Conservation (phyloP, 2,888 invertebrate species). For the Hirtodrosophila duncani region DNA sequence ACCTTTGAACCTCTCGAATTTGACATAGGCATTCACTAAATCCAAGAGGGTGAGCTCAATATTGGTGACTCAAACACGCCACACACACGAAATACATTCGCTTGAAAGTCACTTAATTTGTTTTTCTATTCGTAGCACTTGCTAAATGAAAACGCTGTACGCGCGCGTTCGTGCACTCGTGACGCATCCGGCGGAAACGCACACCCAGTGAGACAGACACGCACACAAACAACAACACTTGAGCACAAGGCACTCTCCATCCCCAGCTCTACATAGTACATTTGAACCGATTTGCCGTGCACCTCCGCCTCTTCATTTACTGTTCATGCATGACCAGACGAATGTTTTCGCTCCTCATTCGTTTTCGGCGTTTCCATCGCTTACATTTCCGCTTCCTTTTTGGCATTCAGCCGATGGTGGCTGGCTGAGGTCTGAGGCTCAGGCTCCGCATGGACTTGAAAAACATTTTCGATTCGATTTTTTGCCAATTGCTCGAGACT, state of each 20-base stretch:
- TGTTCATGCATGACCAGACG: constrained; percentile 62
- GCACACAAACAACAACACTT: constrained; percentile 6
- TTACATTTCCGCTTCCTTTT: constrained; percentile 53
- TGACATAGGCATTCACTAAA: too few relatives aligned
- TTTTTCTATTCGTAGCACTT: constrained; percentile 41
- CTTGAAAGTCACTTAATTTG: constrained; percentile 49
- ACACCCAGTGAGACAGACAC: constrained; percentile 17
- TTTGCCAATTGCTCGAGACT: constrained; percentile 41
- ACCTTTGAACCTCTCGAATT: too few relatives aligned
- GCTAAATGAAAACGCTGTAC: constrained; percentile 18
- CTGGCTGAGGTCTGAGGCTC: constrained; percentile 17
- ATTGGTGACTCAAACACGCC: not conserved
- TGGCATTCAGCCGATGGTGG: constrained; percentile 35
- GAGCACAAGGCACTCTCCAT: constrained; percentile 1
- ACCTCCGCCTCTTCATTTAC: constrained; percentile 35
- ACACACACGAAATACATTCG: constrained; percentile 45
- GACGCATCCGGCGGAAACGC: constrained; percentile 49
- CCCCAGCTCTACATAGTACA: constrained; percentile 1
- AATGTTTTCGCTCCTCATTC: constrained; percentile 46
- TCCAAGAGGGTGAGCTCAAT: too few relatives aligned
- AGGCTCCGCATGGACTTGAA: constrained; percentile 32
- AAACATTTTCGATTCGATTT: constrained; percentile 56
- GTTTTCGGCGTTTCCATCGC: constrained; percentile 36
- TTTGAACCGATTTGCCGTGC: not conserved
- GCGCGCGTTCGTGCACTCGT: constrained; percentile 46